Base-by-base conservation (phyloP, 2,113 vertebrate species). In the Azemiops feae region DNA sequence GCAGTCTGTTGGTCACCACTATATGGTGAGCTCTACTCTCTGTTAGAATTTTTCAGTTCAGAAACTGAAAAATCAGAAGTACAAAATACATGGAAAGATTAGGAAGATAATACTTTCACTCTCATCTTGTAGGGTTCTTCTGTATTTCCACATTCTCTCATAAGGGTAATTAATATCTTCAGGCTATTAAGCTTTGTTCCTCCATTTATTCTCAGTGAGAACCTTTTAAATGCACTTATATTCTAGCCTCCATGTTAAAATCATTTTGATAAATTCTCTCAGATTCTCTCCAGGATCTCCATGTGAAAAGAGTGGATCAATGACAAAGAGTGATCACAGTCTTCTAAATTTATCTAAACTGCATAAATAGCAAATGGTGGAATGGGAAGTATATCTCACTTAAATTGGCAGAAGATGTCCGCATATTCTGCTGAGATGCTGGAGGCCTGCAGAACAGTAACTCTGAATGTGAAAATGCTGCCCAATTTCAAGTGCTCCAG, bases 361-460 rank as follows among this genome's bases (percentile, higher is more conserved):
- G 25, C 27, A 20, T 69, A 22, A 86, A 1, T 0, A 92, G 2
- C 57, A 64, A 85, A 7, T 0, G 87, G 3, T 39, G 11, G 0
- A 1, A 16, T 39, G 45, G 22, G 50, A 87, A 50, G n/a, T 7
- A 25, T 69, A 4, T 12, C 97, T 98, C 93, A 99, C 99, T 99
- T 99, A 97, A 99, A 99, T 97, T 99, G 99, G 97, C 99, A 99
- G 97, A 99, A 99, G 97, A 99, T 99, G 95, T 99, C 99, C 0
- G 99, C 99, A 0, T 99, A 99, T 97, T 99, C 99, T 0, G 99
- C 98, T 0, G 99, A 99, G 97, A 99, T 99, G 97, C 99, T 99
- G 92, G 98, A 99, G 0, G 99, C 99, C 95, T 99, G 99, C 87
- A 99, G 97, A 91, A 99, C 99, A 0, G 99, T 99, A 95, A 99